phyloP scores from a whole-genome alignment of 2,797 vertebrate species.

The Pseudopleuronectes americanus region DNA sequence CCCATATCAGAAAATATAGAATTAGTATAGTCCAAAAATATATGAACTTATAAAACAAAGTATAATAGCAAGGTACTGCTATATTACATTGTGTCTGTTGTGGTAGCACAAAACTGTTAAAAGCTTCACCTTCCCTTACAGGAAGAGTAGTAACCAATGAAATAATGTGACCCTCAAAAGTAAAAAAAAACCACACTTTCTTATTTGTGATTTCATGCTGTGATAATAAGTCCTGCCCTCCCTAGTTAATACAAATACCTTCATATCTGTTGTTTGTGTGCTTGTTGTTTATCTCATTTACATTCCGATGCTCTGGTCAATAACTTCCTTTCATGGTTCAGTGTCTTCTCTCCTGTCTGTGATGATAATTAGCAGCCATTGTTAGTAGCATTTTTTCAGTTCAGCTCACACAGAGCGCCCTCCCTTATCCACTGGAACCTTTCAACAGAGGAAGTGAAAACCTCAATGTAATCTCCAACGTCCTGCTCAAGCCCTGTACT shows the following conservation, averaged over 20 bases:
- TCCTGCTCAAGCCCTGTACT: conserved; percentile 5
- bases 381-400: conserved; percentile 39
- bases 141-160: too few relatives aligned
- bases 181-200: too few relatives aligned
- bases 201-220: too few relatives aligned
- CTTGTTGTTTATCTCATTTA: conserved; percentile 18
- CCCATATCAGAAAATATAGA: too few relatives aligned
- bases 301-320: conserved; percentile 37
- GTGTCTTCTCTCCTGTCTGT: conserved; percentile 39
- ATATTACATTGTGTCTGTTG: too few relatives aligned
- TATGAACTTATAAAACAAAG: too few relatives aligned
- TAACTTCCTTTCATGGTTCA: conserved; percentile 38
- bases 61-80: too few relatives aligned
- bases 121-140: too few relatives aligned
- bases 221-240: background rate
- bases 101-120: too few relatives aligned
- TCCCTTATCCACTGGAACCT: conserved; percentile 26
- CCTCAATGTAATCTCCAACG: background rate
- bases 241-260: background rate
- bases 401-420: conserved; percentile 27
- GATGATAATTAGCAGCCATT: conserved; percentile 53
- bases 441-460: conserved; percentile 51
- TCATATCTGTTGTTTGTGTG: background rate
- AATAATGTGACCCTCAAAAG: too few relatives aligned
- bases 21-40: too few relatives aligned